Evolutionary conservation across 2,888 invertebrate species (phyloP), one percentile per base, ranked within the genome.

Genomic region (Bombylius major): DNA sequence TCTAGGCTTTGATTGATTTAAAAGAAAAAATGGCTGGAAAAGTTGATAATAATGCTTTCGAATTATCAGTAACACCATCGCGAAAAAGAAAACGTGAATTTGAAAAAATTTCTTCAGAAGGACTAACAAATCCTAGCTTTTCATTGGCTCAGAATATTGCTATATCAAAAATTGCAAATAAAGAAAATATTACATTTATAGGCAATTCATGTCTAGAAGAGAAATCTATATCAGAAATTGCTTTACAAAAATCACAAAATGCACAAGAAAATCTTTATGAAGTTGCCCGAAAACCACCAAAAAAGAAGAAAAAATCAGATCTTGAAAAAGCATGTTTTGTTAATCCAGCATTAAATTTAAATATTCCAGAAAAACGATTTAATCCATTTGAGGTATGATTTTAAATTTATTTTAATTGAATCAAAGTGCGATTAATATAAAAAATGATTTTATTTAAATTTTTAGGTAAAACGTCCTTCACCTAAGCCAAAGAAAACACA

Each of bases 331-430:
- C 65, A 23, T 75, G 75, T 55, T 75, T 75, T 50, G 70, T 68
- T 54, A 75, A 75, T 65, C 67, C 70, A 4, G 75, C 70, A 9
- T 62, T 75, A 4, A 74, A 75, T 64, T 62, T 75, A 5, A 70
- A 73, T 42, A 52, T 69, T 44, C 70, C 72, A 6, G 74, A 74
- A 54, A 72, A 68, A 42, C 64, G 67, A 54, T 69, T 74, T 44
- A 75, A 75, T 68, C 75, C 75, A 0, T 75, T 69, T 61, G 75
- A 75, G 67, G 73, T 70, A 58, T 44, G 5, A 14, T n/a, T 45
- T 14, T 45, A 14, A 14, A 5, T 9, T 39, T 39, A n/a, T n/a
- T 4, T 8, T 45, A 14, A 11, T 45, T 45, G 1, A 14, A 11
- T 5, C 6, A 45, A 14, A 14, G 2, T 39, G 39, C 9, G 39